Evolutionary conservation across 2,113 vertebrate genomes (phyloP).

Genomic region (Macaca nemestrina): DNA sequence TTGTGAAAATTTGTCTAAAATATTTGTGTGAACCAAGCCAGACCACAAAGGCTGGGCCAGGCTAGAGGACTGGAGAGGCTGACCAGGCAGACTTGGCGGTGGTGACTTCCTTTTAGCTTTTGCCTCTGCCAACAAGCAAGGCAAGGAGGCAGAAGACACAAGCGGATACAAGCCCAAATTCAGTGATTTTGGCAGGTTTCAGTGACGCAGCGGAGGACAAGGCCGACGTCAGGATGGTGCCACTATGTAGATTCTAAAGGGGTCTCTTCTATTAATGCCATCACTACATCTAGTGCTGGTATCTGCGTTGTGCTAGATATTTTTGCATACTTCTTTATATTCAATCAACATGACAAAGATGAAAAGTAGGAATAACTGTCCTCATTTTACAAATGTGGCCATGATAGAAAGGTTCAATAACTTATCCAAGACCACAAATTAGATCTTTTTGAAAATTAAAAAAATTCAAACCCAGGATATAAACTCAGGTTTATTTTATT

Average conservation of each 20-base stretch:
- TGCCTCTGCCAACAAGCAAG: not conserved
- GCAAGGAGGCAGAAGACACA: not conserved
- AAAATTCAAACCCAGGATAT: not conserved
- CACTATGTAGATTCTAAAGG: not conserved
- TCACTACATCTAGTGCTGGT: not conserved
- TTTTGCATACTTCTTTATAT: not conserved
- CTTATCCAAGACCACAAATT: not conserved
- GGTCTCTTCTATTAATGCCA: not conserved
- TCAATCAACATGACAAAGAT: not conserved
- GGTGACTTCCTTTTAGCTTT: not conserved
- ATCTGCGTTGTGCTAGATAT: not conserved
- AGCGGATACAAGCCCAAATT: not conserved
- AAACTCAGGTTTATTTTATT: slow-evolving; percentile 9
- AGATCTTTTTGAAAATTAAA: not conserved
- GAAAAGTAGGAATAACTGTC: not conserved
- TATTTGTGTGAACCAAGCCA: slow-evolving; percentile 44
- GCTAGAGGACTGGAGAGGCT: not conserved
- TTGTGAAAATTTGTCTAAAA: slow-evolving; percentile 56
- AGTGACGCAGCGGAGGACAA: not conserved
- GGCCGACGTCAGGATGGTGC: not conserved
- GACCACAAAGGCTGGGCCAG: slow-evolving; percentile 47
- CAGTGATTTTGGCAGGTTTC: not conserved
- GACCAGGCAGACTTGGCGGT: not conserved
- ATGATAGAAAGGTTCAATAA: not conserved
- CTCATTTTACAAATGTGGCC: not conserved